Evolutionary conservation across 1,140 invertebrate genomes (phyloP).

Genomic region (Ladona fulva): DNA sequence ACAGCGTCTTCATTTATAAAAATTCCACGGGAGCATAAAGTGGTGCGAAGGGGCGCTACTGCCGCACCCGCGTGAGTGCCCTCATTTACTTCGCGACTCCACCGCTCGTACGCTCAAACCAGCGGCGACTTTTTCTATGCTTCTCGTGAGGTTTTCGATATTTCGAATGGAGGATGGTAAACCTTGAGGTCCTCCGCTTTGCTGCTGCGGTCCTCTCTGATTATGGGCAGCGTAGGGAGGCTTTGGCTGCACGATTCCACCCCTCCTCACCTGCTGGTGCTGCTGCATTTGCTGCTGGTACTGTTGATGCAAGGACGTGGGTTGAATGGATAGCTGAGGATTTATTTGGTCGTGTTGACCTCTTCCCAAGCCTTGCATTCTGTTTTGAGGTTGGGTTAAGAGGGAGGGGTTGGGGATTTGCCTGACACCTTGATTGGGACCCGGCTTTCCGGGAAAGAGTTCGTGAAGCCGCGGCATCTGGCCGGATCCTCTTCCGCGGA

Average conservation of each 20-base stretch:
- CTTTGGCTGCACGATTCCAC: not conserved
- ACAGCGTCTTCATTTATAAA: too few species aligned
- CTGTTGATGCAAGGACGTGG: conserved; percentile 26
- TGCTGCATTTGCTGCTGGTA: conserved; percentile 17
- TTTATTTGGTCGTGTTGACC: conserved; percentile 29
- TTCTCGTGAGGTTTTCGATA: conserved; percentile 30
- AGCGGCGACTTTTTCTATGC: conserved; percentile 29
- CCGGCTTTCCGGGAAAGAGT: conserved; percentile 24
- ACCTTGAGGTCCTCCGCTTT: conserved; percentile 12
- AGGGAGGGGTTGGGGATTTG: conserved; percentile 35
- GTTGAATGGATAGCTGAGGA: conserved; percentile 34
- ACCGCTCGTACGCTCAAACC: conserved; percentile 28
- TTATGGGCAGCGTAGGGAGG: not conserved
- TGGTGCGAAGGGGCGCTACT: not conserved
- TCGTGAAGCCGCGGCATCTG: conserved; percentile 16
- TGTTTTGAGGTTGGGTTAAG: conserved; percentile 22
- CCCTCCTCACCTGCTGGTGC: not conserved
- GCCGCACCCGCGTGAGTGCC: conserved; percentile 2
- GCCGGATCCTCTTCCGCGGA: not conserved
- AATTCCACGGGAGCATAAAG: too few species aligned
- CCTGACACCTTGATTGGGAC: conserved; percentile 32
- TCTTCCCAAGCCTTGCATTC: not conserved
- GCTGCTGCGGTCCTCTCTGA: conserved; percentile 13
- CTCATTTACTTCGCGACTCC: conserved; percentile 13
- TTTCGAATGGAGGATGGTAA: conserved; percentile 24